Base-by-base conservation (phyloP, 1,140 invertebrate species). In the Papilio polyxenes region DNA sequence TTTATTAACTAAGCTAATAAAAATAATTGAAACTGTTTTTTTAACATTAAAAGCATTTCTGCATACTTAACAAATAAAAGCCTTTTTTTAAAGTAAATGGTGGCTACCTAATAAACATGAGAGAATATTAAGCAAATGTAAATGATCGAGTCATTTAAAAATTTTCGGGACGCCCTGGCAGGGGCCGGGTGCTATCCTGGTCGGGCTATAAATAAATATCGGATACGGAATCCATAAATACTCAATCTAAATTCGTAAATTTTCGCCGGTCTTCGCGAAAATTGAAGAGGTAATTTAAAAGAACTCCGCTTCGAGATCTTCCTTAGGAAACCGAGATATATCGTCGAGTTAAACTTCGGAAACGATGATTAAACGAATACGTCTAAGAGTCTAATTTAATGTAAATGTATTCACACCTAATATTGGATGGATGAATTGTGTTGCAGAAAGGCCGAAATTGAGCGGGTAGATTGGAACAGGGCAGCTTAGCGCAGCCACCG, bases 401-500 rank as follows among this genome's bases (percentile, higher is more conserved):
- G 83, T 82, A 88, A 87, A 86, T 86, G 86, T 90, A 91, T 87
- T 91, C 90, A 92, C 85, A 87, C 81, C 85, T 87, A 92, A 89
- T 87, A 86, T 89, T 77, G 84, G 83, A 86, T 87, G 85, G 89
- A 85, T 90, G 89, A 92, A 92, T 90, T 84, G 91, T 81, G 86
- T 83, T 91, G 87, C 89, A 91, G 92, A 92, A 93, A 94, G 91
- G 87, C 88, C 89, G 87, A 93, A 93, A 94, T 93, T 89, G 92
- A 91, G 90, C 89, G 91, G 84, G 88, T 89, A 90, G 88, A 93
- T 91, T 93, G 90, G 88, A 91, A 90, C 88, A 93, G 85, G 89
- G 87, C 86, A 92, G 93, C 92, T 93, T 93, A 94, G 93, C 91
- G 91, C 93, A 93, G 88, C 87, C 88, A 90, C 89, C 91, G 93